Conservation (phyloP, 1,140 invertebrate species). For the Neuroterus valhalla region DNA sequence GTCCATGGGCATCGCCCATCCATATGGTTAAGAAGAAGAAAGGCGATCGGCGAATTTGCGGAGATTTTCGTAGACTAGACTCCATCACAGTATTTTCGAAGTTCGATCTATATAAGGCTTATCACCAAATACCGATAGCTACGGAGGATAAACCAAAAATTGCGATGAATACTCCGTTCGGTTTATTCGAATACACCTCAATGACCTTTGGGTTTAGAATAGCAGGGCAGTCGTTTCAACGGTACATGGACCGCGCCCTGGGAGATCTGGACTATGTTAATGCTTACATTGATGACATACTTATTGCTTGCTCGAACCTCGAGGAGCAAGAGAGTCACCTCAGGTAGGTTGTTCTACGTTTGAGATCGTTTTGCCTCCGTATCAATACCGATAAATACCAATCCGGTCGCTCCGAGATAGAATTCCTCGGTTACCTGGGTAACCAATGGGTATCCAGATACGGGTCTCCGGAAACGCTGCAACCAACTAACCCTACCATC, state of each 20-base stretch:
- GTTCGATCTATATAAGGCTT: slow-evolving; percentile 12
- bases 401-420: too few relatives aligned
- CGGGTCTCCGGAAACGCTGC: background rate
- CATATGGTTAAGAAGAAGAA: slow-evolving; percentile 67
- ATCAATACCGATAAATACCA: too few relatives aligned
- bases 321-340: too few relatives aligned
- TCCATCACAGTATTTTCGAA: slow-evolving; percentile 13
- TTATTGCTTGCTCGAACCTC: too few relatives aligned
- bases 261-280: too few relatives aligned
- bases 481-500: background rate
- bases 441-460: background rate
- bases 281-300: too few relatives aligned
- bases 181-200: background rate
- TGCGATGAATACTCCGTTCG: slow-evolving; percentile 18
- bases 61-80: slow-evolving; percentile 68
- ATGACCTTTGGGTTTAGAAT: slow-evolving; percentile 31
- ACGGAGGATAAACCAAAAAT: slow-evolving; percentile 13
- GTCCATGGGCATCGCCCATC: too few relatives aligned
- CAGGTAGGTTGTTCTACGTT: too few relatives aligned
- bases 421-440: too few relatives aligned
- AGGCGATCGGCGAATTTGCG: slow-evolving; percentile 59
- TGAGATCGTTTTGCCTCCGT: too few relatives aligned
- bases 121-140: slow-evolving; percentile 21
- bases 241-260: too few relatives aligned
- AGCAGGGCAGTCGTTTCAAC: too few relatives aligned